Conservation (phyloP, 2,797 vertebrate genomes). For the Stomatorhinus walkeri region DNA sequence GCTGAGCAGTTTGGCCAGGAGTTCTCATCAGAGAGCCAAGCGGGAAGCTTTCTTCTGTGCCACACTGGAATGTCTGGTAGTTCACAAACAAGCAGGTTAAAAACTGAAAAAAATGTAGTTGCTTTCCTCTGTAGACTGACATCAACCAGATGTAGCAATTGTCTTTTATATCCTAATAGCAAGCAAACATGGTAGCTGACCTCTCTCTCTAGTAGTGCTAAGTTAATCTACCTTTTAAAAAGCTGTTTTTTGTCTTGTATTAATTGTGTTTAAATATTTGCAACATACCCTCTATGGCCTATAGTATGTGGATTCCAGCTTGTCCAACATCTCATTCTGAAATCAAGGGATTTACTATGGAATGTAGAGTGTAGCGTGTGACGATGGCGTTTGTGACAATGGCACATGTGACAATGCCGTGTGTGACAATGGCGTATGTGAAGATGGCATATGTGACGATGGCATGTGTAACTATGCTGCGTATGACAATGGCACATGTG, state of each 20-base stretch:
- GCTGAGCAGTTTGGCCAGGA: neutral
- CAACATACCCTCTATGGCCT: neutral
- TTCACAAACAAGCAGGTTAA: slow-evolving; percentile 15
- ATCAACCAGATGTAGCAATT: neutral
- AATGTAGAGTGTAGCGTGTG: neutral
- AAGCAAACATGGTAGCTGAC: neutral
- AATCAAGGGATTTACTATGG: neutral
- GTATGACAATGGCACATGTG: too few relatives aligned
- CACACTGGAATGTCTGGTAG: neutral
- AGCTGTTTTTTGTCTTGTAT: neutral
- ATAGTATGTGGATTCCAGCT: neutral
- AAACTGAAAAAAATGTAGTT: neutral
- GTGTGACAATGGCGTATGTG: too few relatives aligned
- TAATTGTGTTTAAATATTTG: neutral
- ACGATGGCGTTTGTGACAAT: too few relatives aligned
- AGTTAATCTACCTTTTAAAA: neutral
- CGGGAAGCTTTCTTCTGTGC: neutral
- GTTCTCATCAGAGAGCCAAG: neutral
- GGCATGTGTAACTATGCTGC: too few relatives aligned
- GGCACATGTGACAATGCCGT: too few relatives aligned
- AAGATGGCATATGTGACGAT: too few relatives aligned
- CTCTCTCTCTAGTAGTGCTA: neutral
- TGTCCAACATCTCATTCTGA: neutral
- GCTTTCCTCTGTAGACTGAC: neutral
- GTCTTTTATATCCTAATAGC: neutral